Evolutionary conservation across 2,797 vertebrate species (phyloP), one percentile per base, ranked within the genome.

Genomic region (Numenius phaeopus): DNA sequence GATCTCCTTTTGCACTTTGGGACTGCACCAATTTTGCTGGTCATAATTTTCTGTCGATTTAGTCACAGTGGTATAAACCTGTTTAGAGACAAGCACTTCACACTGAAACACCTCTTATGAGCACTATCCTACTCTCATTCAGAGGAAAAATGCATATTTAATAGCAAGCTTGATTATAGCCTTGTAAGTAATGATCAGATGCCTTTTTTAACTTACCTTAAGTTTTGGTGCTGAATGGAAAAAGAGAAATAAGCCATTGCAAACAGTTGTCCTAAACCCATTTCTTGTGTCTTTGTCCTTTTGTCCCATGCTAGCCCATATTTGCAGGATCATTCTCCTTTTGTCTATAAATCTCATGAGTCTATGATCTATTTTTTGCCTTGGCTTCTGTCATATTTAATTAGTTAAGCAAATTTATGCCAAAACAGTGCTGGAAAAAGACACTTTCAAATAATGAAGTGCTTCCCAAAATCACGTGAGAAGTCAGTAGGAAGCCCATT

Each of bases 401-500:
- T 83, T 72, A 84, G 14, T 72, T 86, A 59, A 80, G 26, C 3
- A 59, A 46, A 88, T 76, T 78, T 76, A 66, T 70, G 47, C 42
- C 62, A 84, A 76, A 76, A 11, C 30, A 52, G 19, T 64, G 27
- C 44, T 59, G 70, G 58, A 81, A 94, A 86, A 91, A 24, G 10
- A 32, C n/a, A 73, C 30, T 73, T 78, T 65, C 65, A 88, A 91
- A 82, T 80, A 90, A 71, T 57, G 22, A 77, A 69, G 29, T 50
- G 29, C 29, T 93, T 96, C 71, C 14, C 77, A 67, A 94, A 93
- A 82, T 83, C 83, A 66, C 55, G 71, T 34, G 61, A 90, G 59
- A 46, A 47, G 82, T 82, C 52, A 79, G 37, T 62, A 89, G 52
- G 71, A 96, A 92, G 64, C 7, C 55, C 40, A 44, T 96, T 79